Base-by-base conservation (phyloP, 2,797 vertebrate genomes). In the Peromyscus melanophrys region DNA sequence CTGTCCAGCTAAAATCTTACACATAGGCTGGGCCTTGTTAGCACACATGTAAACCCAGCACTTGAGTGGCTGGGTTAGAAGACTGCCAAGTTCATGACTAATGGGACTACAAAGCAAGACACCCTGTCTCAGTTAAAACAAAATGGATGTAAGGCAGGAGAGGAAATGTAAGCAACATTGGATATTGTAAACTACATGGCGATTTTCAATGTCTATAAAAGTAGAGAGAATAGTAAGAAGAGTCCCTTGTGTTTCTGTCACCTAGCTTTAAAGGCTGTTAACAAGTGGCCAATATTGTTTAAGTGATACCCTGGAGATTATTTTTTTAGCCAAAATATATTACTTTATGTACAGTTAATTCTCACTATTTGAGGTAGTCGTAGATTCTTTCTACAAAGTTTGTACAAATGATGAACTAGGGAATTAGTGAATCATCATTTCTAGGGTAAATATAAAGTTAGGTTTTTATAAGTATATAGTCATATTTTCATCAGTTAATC, bases 401-500 rank as follows among this genome's bases (percentile, higher is more conserved):
- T 92, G 82, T 49, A 27, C 46, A 31, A 73, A 31, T 80, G 49
- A 55, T 88, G n/a, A 94, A 83, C 86, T 55, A 77, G 63, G 13
- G 17, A 95, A 65, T 82, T 52, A 90, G 14, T 78, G 13, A 94
- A 67, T 84, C 16, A 63, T 92, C 84, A 61, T 34, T 69, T 61
- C 52, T 88, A 88, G 9, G 37, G 25, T 21, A 95, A 69, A 76
- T 93, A 84, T 0, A 73, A 4, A 25, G 14, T 73, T 81, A 81
- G 27, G 2, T 59, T 49, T 40, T 63, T 34, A 4, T 29, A 52
- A 86, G 6, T 67, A 57, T 57, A 57, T 57, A 57, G 0, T 84
- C 57, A 37, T n/a, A 73, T 87, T 97, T 93, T 93, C 46, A 19
- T 94, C 65, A 84, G 19, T 46, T 73, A n/a, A 71, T 96, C 67